Conservation (phyloP, 2,113 vertebrate genomes). For the Brachypodius melanocephalos region DNA sequence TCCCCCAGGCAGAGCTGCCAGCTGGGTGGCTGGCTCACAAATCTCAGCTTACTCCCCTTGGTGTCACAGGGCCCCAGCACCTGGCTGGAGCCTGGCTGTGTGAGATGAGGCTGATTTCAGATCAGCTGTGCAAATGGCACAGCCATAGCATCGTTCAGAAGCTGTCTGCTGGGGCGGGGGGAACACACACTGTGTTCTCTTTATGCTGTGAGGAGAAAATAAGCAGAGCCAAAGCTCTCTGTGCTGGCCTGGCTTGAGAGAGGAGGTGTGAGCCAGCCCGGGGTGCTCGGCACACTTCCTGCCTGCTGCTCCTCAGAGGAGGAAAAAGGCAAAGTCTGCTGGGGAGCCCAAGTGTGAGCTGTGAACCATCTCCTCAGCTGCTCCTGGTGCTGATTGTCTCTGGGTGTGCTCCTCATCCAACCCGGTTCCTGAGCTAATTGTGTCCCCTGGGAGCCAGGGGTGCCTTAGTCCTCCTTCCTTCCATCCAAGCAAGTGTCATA, state of each 20-base stretch:
- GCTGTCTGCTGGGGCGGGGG: accelerated
- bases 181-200: background rate
- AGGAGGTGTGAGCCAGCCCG: background rate
- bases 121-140: slow-evolving; percentile 12
- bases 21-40: slow-evolving; percentile 23
- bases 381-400: background rate
- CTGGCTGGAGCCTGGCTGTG: background rate
- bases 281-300: accelerated
- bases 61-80: background rate
- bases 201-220: background rate
- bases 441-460: background rate
- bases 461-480: background rate
- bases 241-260: background rate
- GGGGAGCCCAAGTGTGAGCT: background rate
- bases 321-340: background rate
- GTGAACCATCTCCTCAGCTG: background rate
- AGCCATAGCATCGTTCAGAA: background rate
- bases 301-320: background rate
- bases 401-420: background rate
- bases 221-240: background rate
- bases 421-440: no score
- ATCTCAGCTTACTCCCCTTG: slow-evolving; percentile 15
- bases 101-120: background rate
- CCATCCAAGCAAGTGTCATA: background rate
- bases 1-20: background rate